phyloP scores from a whole-genome alignment of 2,113 vertebrate genomes.

The Calonectris borealis region DNA sequence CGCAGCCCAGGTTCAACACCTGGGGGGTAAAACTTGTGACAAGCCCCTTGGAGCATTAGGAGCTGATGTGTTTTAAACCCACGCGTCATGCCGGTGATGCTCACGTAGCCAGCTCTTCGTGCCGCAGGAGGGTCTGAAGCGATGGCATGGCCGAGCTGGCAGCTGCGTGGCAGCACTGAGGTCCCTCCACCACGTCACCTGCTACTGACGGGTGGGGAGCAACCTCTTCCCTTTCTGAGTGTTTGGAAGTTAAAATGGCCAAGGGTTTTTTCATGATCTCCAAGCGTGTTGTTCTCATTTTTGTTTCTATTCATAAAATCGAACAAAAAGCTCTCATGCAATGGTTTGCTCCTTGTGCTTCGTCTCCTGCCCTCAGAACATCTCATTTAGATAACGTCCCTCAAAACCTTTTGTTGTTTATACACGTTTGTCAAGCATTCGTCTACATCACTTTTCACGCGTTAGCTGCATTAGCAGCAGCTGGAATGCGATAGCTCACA shows the following conservation, averaged over 20 bases:
- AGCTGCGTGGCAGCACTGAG: not conserved
- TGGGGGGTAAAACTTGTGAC: not conserved
- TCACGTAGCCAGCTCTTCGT: not conserved
- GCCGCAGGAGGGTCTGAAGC: not conserved
- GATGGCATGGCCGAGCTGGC: not conserved
- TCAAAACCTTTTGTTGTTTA: not conserved
- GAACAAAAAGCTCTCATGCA: not conserved
- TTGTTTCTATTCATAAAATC: not conserved
- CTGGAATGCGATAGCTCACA: not conserved
- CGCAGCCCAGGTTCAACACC: not conserved
- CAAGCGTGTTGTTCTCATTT: not conserved
- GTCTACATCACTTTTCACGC: not conserved
- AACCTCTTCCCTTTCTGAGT: not conserved
- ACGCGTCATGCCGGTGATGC: rapidly evolving
- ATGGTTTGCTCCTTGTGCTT: not conserved
- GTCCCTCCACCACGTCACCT: not conserved
- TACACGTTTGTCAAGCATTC: not conserved
- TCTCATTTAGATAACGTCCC: not conserved
- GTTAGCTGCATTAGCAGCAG: not conserved
- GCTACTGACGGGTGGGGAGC: no score
- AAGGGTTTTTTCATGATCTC: not conserved
- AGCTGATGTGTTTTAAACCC: not conserved
- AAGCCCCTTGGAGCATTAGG: not conserved
- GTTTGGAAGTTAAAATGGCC: not conserved
- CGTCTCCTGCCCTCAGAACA: not conserved